These are phyloP conservation scores for Sturnira hondurensis DNA, from an alignment of 2,113 vertebrate genomes.

Conservation along the genomic window DNA sequence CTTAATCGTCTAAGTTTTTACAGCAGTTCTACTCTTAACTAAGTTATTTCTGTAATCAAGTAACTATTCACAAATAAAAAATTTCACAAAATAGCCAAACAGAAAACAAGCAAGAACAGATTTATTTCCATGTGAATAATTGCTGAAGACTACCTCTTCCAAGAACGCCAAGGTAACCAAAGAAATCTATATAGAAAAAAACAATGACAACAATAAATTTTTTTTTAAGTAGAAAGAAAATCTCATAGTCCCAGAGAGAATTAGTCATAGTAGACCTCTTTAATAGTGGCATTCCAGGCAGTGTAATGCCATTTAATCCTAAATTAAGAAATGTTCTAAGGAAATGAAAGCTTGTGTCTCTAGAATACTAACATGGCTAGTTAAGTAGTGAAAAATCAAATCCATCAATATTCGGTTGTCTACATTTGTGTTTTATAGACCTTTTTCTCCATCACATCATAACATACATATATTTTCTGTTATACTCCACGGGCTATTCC, in stretches of 20 bases:
- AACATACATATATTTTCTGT: background rate
- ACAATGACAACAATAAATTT: background rate
- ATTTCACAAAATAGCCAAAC: slow-evolving; percentile 56
- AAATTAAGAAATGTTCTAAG: background rate
- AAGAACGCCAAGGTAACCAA: slow-evolving; percentile 38
- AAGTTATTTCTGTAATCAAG: slow-evolving; percentile 53
- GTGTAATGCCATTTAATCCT: background rate
- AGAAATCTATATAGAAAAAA: slow-evolving; percentile 2
- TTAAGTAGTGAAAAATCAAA: background rate
- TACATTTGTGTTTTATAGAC: background rate
- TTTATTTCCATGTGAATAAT: background rate
- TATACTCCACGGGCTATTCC: background rate
- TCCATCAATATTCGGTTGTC: background rate
- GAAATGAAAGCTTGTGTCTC: background rate
- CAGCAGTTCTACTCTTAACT: background rate
- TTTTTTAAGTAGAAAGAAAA: background rate
- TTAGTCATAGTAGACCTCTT: background rate
- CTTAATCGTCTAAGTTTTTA: background rate
- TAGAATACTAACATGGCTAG: background rate
- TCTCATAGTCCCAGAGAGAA: background rate
- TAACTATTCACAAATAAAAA: slow-evolving; percentile 54
- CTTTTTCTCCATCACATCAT: background rate
- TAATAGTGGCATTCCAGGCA: background rate
- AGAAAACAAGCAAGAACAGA: slow-evolving; percentile 30
- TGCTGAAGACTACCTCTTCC: slow-evolving; percentile 26